Evolutionary conservation across 2,797 vertebrate genomes (phyloP).

Genomic region (Brotula barbata): DNA sequence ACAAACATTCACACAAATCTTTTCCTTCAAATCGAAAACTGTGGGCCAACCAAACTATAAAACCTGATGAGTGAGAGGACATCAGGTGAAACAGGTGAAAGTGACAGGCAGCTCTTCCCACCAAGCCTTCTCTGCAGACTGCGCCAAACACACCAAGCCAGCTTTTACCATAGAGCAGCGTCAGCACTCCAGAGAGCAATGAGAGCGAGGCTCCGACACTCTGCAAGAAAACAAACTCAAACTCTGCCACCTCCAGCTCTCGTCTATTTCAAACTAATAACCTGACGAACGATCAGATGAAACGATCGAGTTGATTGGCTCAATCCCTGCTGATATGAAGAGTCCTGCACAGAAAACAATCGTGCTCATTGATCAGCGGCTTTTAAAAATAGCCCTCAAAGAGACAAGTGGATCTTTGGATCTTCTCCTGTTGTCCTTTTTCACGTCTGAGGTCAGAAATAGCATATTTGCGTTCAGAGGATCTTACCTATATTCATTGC

Average conservation of each 20-base stretch:
- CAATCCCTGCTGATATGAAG: constrained; percentile 36
- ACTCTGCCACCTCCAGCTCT: constrained; percentile 4
- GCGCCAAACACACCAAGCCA: constrained; percentile 59
- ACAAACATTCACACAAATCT: constrained; percentile 11
- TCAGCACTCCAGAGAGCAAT: constrained; percentile 56
- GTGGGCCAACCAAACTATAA: neutral
- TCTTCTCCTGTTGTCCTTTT: neutral
- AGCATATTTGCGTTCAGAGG: too few species aligned
- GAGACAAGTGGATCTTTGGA: constrained; percentile 20
- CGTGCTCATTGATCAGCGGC: constrained; percentile 38
- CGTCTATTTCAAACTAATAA: constrained; percentile 52
- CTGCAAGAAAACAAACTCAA: constrained; percentile 8
- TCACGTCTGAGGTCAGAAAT: neutral
- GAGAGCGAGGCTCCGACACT: constrained; percentile 20
- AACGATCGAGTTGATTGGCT: constrained; percentile 28
- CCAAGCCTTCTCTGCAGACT: constrained; percentile 52
- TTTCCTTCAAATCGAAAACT: neutral
- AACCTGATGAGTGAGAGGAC: neutral
- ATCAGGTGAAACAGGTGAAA: constrained; percentile 41
- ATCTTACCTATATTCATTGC: too few species aligned
- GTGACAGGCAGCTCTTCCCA: constrained; percentile 37
- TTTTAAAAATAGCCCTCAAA: constrained; percentile 51
- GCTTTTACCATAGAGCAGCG: constrained; percentile 37
- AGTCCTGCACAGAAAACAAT: constrained; percentile 42
- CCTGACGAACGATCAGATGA: constrained; percentile 59